These are phyloP conservation scores for Ictidomys tridecemlineatus DNA, from an alignment of 2,113 vertebrate species.

Conservation along the genomic window DNA sequence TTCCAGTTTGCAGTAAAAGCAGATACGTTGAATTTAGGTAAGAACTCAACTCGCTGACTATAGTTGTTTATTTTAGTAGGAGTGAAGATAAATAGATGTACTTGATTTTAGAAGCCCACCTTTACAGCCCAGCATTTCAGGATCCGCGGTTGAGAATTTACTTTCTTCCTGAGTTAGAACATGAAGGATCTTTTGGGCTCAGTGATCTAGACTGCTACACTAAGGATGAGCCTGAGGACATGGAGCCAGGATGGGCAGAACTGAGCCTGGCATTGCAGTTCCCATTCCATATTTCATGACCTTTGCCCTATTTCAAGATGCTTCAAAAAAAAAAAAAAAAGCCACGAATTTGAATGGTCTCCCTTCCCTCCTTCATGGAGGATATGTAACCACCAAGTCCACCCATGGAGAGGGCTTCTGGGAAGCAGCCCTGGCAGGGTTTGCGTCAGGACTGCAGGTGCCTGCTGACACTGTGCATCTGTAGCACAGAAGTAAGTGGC, in stretches of 20 bases:
- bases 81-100: background rate
- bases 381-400: background rate
- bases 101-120: background rate
- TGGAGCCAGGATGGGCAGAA: background rate
- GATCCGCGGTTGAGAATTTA: background rate
- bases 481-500: conserved; percentile 38
- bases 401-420: too few species aligned
- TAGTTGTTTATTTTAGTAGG: background rate
- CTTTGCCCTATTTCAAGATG: background rate
- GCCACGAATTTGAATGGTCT: background rate
- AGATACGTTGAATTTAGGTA: background rate
- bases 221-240: background rate
- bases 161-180: background rate
- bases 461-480: background rate
- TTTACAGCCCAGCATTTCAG: background rate
- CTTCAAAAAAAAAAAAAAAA: background rate
- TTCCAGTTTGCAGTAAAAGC: background rate
- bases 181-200: background rate
- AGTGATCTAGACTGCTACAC: background rate
- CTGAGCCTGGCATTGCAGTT: background rate
- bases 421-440: background rate
- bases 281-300: background rate
- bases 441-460: background rate
- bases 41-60: too few species aligned
- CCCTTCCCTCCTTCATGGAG: background rate